These are phyloP conservation scores for Cyprinella venusta DNA, from an alignment of 2,797 vertebrate species.

Conservation along the genomic window DNA sequence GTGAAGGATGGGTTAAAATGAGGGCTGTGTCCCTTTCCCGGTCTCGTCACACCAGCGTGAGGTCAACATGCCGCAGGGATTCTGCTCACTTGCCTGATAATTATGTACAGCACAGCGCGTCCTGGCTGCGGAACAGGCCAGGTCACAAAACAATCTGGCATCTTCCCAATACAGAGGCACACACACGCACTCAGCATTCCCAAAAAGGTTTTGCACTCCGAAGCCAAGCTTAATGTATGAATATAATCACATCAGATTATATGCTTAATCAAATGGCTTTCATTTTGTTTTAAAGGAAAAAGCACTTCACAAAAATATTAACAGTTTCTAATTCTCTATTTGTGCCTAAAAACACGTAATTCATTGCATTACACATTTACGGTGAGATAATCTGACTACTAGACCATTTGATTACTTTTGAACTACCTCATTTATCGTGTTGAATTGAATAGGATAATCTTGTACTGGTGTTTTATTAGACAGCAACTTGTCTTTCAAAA, in stretches of 20 bases:
- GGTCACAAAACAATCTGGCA: constrained; percentile 73
- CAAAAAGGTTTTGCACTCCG: not conserved
- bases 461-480: too few species aligned
- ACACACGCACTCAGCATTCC: not conserved
- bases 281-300: not conserved
- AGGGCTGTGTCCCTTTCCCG: constrained; percentile 45
- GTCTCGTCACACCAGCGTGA: constrained; percentile 64
- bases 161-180: constrained; percentile 67
- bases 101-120: constrained; percentile 75
- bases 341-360: not conserved
- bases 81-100: constrained; percentile 77
- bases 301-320: not conserved
- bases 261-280: too few species aligned
- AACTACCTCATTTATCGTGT: not conserved
- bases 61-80: constrained; percentile 78
- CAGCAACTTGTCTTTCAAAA: too few species aligned
- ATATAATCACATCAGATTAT: not conserved
- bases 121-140: constrained; percentile 64
- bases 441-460: not conserved
- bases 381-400: not conserved
- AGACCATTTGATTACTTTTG: not conserved
- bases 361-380: not conserved
- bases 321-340: not conserved
- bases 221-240: not conserved
- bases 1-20: constrained; percentile 2